Evolutionary conservation across 1,140 invertebrate species (phyloP).

Genomic region (Drosophila micromelanica): DNA sequence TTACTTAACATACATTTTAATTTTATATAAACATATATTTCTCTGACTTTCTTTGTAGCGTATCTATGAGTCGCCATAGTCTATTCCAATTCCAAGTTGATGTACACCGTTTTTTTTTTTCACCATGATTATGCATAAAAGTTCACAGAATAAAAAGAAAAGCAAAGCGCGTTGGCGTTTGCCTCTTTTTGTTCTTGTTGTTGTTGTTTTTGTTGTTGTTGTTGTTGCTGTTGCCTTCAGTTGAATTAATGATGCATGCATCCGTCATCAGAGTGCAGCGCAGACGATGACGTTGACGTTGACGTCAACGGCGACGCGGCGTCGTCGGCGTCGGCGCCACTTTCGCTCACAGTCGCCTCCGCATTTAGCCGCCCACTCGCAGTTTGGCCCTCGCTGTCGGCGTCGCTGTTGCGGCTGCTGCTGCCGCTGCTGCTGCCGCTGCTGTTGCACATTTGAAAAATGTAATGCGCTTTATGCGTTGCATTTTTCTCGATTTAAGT

Average conservation of each 20-base stretch:
- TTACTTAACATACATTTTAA: no score
- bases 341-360: constrained; percentile 55
- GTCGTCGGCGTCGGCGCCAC: constrained; percentile 47
- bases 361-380: constrained; percentile 50
- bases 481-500: constrained; percentile 56
- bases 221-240: constrained; percentile 53
- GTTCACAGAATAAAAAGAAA: constrained; percentile 40
- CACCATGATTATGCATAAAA: constrained; percentile 62
- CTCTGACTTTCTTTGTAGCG: neutral
- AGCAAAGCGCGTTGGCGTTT: constrained; percentile 38
- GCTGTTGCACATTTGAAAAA: constrained; percentile 65
- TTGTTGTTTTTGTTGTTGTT: constrained; percentile 20
- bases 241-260: constrained; percentile 82
- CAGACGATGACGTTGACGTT: constrained; percentile 39
- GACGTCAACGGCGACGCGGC: constrained; percentile 10
- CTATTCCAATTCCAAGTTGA: neutral
- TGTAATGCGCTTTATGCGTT: constrained; percentile 65
- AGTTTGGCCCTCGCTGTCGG: constrained; percentile 24
- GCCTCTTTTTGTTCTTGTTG: constrained; percentile 25
- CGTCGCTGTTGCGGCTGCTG: constrained; percentile 26
- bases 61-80: neutral
- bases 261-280: constrained; percentile 73
- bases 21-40: neutral
- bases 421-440: constrained; percentile 26
- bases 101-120: neutral